Evolutionary conservation across 2,113 vertebrate genomes (phyloP).

Genomic region (Ascaphus truei): DNA sequence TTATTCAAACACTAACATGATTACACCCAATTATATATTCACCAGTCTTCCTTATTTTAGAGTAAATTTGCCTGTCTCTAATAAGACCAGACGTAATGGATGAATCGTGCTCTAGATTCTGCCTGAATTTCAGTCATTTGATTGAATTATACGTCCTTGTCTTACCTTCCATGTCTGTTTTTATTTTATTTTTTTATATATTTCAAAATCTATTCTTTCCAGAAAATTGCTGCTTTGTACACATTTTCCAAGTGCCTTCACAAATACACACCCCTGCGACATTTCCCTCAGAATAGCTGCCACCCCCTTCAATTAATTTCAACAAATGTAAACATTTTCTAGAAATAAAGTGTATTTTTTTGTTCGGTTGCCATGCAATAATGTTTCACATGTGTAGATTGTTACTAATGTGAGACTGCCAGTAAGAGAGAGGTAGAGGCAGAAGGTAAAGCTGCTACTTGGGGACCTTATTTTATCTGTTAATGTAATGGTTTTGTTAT

Average conservation of each 20-base stretch:
- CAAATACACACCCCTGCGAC: slow-evolving; percentile 65
- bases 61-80: slow-evolving; percentile 80
- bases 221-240: slow-evolving; percentile 68
- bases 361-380: neutral
- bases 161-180: slow-evolving; percentile 62
- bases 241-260: slow-evolving; percentile 66
- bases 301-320: too few species aligned
- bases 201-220: slow-evolving; percentile 71
- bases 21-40: slow-evolving; percentile 80
- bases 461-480: slow-evolving; percentile 30
- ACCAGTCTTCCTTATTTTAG: slow-evolving; percentile 79
- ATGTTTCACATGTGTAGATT: slow-evolving; percentile 51
- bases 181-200: slow-evolving; percentile 77
- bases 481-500: slow-evolving; percentile 49
- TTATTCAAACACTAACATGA: slow-evolving; percentile 80
- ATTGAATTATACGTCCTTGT: slow-evolving; percentile 79
- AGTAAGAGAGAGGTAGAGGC: neutral
- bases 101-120: slow-evolving; percentile 73
- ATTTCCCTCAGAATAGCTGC: too few species aligned
- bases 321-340: too few species aligned
- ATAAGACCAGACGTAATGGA: slow-evolving; percentile 79
- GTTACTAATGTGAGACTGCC: neutral
- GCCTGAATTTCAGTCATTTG: slow-evolving; percentile 76
- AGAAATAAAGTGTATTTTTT: too few species aligned
- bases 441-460: too few species aligned